Conservation (phyloP, 2,113 vertebrate species). For the Corydoras sp. region DNA sequence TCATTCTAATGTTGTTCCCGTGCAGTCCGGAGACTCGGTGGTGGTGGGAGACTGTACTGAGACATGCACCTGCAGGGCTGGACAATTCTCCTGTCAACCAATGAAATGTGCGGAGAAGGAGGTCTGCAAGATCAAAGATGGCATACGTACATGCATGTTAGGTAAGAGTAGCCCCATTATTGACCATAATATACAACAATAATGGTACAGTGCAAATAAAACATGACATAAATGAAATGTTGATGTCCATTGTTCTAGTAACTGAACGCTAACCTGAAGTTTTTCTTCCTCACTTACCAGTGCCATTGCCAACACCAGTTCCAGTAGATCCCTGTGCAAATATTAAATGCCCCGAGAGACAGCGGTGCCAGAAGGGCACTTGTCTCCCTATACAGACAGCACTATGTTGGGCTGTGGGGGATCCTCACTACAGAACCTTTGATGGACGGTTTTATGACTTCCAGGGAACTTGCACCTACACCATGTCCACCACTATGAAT, state of each 20-base stretch:
- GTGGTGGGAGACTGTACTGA: conserved; percentile 27
- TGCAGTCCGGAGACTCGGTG: conserved; percentile 39
- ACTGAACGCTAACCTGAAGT: too few relatives aligned
- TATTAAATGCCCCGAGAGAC: conserved; percentile 40
- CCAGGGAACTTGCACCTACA: conserved; percentile 63
- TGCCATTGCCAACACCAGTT: not conserved
- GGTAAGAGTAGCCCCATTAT: conserved; percentile 24
- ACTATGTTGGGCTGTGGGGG: conserved; percentile 49
- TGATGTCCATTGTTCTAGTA: too few relatives aligned
- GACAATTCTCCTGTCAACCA: conserved; percentile 30
- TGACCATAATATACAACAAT: not conserved
- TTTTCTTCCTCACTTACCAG: too few relatives aligned
- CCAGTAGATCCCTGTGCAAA: conserved; percentile 41
- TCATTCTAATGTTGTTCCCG: not conserved
- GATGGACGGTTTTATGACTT: conserved; percentile 60
- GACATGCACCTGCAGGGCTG: conserved; percentile 40
- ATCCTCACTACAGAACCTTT: conserved; percentile 55
- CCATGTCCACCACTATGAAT: conserved; percentile 43
- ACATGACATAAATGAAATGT: not conserved
- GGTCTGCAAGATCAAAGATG: conserved; percentile 32
- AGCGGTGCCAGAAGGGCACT: conserved; percentile 41
- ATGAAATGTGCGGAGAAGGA: conserved; percentile 30
- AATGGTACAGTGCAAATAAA: not conserved
- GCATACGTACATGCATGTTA: conserved; percentile 32
- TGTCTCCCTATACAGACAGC: conserved; percentile 42